Evolutionary conservation across 2,797 vertebrate genomes (phyloP).

Genomic region (Micromesistius poutassou): DNA sequence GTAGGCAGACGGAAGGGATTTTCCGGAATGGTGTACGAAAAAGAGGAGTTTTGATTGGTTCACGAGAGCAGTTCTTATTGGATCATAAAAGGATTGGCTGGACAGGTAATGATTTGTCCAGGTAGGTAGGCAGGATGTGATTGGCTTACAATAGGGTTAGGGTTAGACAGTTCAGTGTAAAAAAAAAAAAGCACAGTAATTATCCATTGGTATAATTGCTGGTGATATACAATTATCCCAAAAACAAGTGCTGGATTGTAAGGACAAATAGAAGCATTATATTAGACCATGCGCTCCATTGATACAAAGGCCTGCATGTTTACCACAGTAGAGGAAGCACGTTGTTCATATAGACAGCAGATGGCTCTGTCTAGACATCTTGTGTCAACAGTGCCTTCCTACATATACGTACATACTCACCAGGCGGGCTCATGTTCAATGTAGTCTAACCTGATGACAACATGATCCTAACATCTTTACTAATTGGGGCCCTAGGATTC

Average conservation of each 20-base stretch:
- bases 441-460: not conserved
- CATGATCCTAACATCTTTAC: conserved; percentile 28
- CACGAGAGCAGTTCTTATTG: not conserved
- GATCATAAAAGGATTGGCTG: conserved; percentile 32
- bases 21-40: not conserved
- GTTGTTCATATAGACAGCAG: not conserved
- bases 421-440: not conserved
- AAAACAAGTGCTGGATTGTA: not conserved
- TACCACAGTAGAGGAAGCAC: conserved; percentile 37
- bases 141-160: conserved; percentile 43
- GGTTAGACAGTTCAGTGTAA: conserved; percentile 47
- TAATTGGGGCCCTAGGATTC: conserved; percentile 45
- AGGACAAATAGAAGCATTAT: not conserved
- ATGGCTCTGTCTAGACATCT: not conserved
- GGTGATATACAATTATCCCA: not conserved
- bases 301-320: conserved; percentile 46
- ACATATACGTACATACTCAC: not conserved
- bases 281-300: conserved; percentile 67
- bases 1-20: not conserved
- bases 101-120: conserved; percentile 32
- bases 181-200: conserved; percentile 36
- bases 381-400: not conserved
- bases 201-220: not conserved
- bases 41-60: not conserved
- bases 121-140: conserved; percentile 27